Percentiles rank a stretch among this genome's conserved stretches.
These are phyloP conservation scores for Procapra przewalskii DNA, from an alignment of 2,113 vertebrate genomes.

Conservation along the genomic window DNA sequence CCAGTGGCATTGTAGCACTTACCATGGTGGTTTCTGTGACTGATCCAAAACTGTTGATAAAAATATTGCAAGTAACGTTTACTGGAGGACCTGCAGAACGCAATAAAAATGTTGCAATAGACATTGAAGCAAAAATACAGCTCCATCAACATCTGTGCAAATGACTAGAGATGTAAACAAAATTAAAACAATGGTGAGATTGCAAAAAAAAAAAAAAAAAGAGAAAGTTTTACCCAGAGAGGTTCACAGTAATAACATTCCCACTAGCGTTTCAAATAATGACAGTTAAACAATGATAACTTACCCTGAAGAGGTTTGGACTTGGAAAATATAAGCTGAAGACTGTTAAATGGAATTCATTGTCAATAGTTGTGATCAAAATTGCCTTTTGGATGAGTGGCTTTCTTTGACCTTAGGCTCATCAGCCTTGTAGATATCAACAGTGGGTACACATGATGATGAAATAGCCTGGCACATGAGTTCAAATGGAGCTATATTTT, in stretches of 20 bases:
- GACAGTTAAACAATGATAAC: slow-evolving; percentile 9
- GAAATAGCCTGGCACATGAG: neutral
- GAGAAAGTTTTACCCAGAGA: neutral
- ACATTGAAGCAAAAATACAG: slow-evolving; percentile 80
- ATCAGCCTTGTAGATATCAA: neutral
- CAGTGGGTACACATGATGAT: neutral
- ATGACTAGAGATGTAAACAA: slow-evolving; percentile 76
- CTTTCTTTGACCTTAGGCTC: neutral
- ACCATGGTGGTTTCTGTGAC: slow-evolving; percentile 98
- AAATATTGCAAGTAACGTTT: slow-evolving; percentile 99
- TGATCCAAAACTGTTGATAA: slow-evolving; percentile 99
- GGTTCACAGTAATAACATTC: neutral
- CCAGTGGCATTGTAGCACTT: slow-evolving; percentile 85
- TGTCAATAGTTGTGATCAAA: neutral
- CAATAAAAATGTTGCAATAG: slow-evolving; percentile 91
- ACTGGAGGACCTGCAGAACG: slow-evolving; percentile 95
- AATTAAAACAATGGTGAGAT: slow-evolving; percentile 77
- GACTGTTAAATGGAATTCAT: neutral
- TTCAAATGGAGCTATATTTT: neutral
- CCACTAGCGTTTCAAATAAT: neutral
- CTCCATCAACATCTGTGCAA: slow-evolving; percentile 79
- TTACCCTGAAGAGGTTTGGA: slow-evolving; percentile 21
- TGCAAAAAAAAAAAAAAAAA: slow-evolving; percentile 55
- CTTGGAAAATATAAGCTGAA: slow-evolving; percentile 56
- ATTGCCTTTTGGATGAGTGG: neutral